Base-by-base conservation (phyloP, 2,113 vertebrate genomes). In the Lycaon pictus region DNA sequence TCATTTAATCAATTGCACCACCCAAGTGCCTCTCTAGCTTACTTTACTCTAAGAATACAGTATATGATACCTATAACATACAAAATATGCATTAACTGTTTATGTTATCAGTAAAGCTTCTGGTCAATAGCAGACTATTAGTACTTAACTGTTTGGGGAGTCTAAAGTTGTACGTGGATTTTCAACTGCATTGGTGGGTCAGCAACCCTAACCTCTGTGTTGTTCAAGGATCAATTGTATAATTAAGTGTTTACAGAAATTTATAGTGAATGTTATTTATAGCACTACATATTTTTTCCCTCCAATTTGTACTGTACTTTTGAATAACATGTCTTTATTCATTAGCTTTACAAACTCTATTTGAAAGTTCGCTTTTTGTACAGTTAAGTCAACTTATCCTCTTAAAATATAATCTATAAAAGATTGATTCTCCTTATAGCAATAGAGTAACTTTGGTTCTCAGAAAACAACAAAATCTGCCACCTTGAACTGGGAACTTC, bases 381-480 rank as follows among this genome's bases (percentile, higher is more conserved):
- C 43, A 93, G 10, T 82, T 79, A 96, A 63, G n/a, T 87, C 80
- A 96, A 90, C 4, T n/a, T 88, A 67, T 63, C 56, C n/a, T 92
- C 48, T 87, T 93, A 94, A 95, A 74, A 72, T 23, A 92, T 62
- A 74, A 83, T 72, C 74, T 95, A 90, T 32, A 81, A 92, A 96
- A 89, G 67, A 91, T 0, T 76, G 11, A 32, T 55, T 93, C 72
- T 27, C n/a, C 16, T 48, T 37, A 88, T 0, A 92, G 53, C 12
- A 93, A 91, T 29, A n/a, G 15, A 88, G 13, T 65, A 3, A 9
- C 35, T 89, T 81, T 19, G 13, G 55, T 83, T 79, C 92, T 92
- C 29, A 87, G 32, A 92, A 95, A 83, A 97, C 20, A 95, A 92
- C 16, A 58, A 93, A 58, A 84, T 7, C 35, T 92, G 67, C n/a